Base-by-base conservation (phyloP, 2,797 vertebrate species). In the Melanotaenia nigrans region DNA sequence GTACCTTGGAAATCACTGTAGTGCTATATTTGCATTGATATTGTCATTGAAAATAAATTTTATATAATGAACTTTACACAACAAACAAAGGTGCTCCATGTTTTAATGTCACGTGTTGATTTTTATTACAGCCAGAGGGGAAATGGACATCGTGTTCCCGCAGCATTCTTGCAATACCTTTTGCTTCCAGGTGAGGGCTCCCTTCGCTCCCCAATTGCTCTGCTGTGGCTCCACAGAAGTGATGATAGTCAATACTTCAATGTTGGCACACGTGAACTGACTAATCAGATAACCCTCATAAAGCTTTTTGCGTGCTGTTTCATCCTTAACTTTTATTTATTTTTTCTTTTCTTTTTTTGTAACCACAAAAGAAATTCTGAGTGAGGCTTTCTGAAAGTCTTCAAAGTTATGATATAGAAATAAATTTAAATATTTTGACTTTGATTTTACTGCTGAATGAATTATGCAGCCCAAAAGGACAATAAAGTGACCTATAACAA, bases 1-100 rank as follows among this genome's bases (percentile, higher is more conserved):
- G 94, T 95, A 93, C 91, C 93, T 93, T 95, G 94, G 93, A 94
- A 93, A 94, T 94, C 93, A 95, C 94, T 95, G 94, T 95, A 95
- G 94, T 95, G 94, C 92, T 95, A 95, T 95, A 95, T 95, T 95
- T 95, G 93, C 94, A 94, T 95, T 95, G 93, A 95, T 95, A 95
- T 95, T 93, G 94, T 95, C 93, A 95, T 95, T 93, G 91, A 94
- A 85, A 95, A 95, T 94, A 95, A 94, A 94, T 95, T 95, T 95
- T 95, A 95, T 95, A 95, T 94, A 93, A 94, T 94, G 93, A 95
- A 93, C 90, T 95, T 95, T 95, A 94, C 93, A 94, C 90, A 91
- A 94, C 88, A 91, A 94, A 92, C 83, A 66, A 69, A 67, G 51
- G 22, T 63, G 62, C 71, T 71, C n/a, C 84, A 81, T 89, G 79